Evolutionary conservation across 2,888 invertebrate genomes (phyloP).

Genomic region (Drosophila pullipes): DNA sequence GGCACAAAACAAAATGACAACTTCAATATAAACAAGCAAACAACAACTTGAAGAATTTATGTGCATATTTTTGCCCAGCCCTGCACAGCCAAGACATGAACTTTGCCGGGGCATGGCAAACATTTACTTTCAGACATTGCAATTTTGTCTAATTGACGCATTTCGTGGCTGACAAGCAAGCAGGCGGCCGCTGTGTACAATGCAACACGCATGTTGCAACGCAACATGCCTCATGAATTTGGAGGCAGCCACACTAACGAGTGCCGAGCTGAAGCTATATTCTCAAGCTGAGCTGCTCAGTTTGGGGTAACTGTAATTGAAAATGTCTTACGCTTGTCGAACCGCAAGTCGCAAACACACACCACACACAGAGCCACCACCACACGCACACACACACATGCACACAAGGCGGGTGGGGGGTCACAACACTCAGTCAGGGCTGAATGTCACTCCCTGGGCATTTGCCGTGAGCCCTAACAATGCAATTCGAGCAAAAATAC

Average conservation of each 20-base stretch:
- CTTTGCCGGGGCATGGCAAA: slow-evolving; percentile 11
- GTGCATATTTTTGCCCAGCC: slow-evolving; percentile 59
- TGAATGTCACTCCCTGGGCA: slow-evolving; percentile 59
- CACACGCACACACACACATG: neutral
- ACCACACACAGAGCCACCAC: slow-evolving; percentile 5
- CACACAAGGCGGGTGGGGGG: slow-evolving; percentile 6
- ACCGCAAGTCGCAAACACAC: slow-evolving; percentile 70
- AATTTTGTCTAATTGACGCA: slow-evolving; percentile 82
- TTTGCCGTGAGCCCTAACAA: slow-evolving; percentile 58
- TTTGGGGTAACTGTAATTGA: slow-evolving; percentile 77
- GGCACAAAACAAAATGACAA: slow-evolving; percentile 47
- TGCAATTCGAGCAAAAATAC: slow-evolving; percentile 54
- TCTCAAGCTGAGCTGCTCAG: slow-evolving; percentile 8
- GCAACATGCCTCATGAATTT: slow-evolving; percentile 63
- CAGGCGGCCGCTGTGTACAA: slow-evolving; percentile 51
- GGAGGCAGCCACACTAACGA: slow-evolving; percentile 48
- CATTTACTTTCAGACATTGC: slow-evolving; percentile 67
- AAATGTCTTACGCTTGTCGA: slow-evolving; percentile 84
- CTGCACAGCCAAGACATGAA: slow-evolving; percentile 20
- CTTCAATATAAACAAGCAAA: slow-evolving; percentile 54
- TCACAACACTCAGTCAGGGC: slow-evolving; percentile 21
- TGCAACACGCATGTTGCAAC: slow-evolving; percentile 34
- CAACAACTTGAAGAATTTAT: slow-evolving; percentile 59
- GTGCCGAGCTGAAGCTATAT: slow-evolving; percentile 23
- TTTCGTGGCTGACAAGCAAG: slow-evolving; percentile 74